Base-by-base conservation (phyloP, 2,113 vertebrate species). In the Erythrolamprus reginae region DNA sequence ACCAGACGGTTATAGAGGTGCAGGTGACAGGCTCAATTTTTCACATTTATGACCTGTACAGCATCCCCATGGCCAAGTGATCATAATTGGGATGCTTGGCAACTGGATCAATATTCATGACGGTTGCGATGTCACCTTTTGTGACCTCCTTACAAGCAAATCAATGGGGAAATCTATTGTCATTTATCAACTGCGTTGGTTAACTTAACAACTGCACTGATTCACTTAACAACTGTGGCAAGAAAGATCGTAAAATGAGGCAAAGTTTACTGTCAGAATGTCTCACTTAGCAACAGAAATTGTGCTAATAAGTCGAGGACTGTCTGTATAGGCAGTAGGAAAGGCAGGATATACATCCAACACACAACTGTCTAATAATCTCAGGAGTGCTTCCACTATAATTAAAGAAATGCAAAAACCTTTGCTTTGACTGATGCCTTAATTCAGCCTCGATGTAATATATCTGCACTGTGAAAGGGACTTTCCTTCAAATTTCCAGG, bases 401-500 rank as follows among this genome's bases (percentile, higher is more conserved):
- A 33, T 85, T 24, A 26, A 56, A 51, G 50, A 28, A 65, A 85
- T 83, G 12, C 33, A 12, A 58, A 50, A 33, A 33, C 3, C 33
- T 83, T 61, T 50, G 28, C 3, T 33, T 86, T 82, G 10, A 42
- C 51, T 87, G 65, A 56, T 82, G 51, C 52, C 42, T 56, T 52
- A 50, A 23, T 87, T 26, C 85, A 87, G 84, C 26, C 48, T 48
- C 8, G 45, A 26, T 82, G 17, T 26, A 33, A 87, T 87, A 51
- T 33, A 42, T 70, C 61, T 53, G 50, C 6, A 13, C 8, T n/a
- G 42, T 58, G 24, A 82, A 90, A 87, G 26, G 7, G 17, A 51
- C 65, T 82, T 86, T 38, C 51, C 53, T 87, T 90, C 65, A 56
- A 48, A 82, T 87, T 90, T 90, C 90, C 88, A 84, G 83, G 55